Evolutionary conservation across 2,113 vertebrate genomes (phyloP).

Genomic region (Chionis minor): DNA sequence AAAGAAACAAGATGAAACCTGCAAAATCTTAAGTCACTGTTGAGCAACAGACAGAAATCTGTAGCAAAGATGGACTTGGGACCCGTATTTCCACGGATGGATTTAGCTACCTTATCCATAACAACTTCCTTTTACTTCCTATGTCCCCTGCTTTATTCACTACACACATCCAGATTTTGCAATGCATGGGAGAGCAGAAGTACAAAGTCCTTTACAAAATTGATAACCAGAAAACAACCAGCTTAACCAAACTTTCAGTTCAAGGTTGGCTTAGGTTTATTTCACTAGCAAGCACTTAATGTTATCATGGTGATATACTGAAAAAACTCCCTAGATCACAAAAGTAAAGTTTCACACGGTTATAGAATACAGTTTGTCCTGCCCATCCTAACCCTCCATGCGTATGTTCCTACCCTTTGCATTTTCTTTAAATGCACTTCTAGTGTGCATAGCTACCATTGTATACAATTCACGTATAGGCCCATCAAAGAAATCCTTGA

Average conservation of each 20-base stretch:
- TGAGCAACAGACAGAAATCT: background rate
- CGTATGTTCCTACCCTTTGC: background rate
- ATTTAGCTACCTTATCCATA: background rate
- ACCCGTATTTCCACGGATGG: rapidly evolving
- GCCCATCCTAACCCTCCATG: background rate
- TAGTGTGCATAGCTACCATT: background rate
- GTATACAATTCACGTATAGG: background rate
- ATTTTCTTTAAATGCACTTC: background rate
- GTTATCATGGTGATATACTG: background rate
- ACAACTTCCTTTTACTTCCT: background rate
- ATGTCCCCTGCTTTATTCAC: background rate
- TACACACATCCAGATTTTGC: background rate
- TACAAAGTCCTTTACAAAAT: background rate
- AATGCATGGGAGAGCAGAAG: background rate
- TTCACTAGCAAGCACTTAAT: background rate
- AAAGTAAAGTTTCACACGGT: background rate
- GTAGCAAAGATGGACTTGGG: background rate
- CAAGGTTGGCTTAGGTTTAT: background rate
- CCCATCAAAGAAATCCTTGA: background rate
- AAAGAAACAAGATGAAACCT: background rate
- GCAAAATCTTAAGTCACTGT: background rate
- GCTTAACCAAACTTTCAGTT: background rate
- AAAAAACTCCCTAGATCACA: background rate
- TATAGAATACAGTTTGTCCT: background rate
- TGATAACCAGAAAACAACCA: background rate